phyloP scores from a whole-genome alignment of 2,797 vertebrate species.

The Liasis olivaceus region DNA sequence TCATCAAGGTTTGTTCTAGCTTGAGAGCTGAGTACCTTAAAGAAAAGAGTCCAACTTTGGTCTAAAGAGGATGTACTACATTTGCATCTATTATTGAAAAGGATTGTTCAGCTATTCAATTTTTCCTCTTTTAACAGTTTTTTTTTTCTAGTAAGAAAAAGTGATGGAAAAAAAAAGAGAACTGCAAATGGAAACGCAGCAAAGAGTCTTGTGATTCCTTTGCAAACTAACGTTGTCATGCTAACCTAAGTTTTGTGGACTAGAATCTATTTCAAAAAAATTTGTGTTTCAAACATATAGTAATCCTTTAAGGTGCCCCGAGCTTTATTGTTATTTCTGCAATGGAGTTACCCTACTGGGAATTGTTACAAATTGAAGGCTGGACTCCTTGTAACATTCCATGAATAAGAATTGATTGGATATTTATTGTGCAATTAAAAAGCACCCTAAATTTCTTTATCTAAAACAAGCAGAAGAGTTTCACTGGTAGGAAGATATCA shows the following conservation, averaged over 20 bases:
- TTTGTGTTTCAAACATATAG: neutral
- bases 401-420: neutral
- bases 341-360: neutral
- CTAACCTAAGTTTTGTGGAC: neutral
- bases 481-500: neutral
- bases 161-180: neutral
- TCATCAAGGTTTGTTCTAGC: conserved; percentile 87
- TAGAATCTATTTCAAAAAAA: neutral
- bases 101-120: neutral
- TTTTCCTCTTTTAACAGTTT: neutral
- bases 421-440: neutral
- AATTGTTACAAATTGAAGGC: neutral
- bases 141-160: no score
- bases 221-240: neutral
- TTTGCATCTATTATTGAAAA: neutral
- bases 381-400: neutral
- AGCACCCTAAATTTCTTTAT: neutral
- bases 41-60: neutral
- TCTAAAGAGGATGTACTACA: neutral
- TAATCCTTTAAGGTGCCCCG: neutral
- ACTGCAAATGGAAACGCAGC: neutral
- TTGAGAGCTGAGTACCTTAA: neutral
- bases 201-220: neutral
- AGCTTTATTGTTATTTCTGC: neutral
- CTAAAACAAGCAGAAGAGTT: neutral